Conservation (phyloP, 2,888 invertebrate species). For the Ischnura elegans region DNA sequence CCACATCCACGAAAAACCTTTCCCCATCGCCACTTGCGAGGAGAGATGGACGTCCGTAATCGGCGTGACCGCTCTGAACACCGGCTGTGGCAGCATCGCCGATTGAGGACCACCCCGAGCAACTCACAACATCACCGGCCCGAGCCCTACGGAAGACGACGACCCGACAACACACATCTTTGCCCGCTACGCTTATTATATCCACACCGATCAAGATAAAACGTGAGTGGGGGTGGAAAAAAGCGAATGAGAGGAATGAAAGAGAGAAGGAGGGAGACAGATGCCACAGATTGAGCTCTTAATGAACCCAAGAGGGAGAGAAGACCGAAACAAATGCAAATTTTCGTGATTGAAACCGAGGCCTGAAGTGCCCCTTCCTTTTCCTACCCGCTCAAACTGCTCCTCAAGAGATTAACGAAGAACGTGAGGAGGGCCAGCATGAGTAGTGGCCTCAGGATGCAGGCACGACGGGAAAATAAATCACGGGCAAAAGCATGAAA, state of each 20-base stretch:
- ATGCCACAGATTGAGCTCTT: neutral
- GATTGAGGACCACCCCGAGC: neutral
- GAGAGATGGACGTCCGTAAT: neutral
- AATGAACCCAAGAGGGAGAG: neutral
- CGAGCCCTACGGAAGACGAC: neutral
- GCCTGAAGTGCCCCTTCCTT: neutral
- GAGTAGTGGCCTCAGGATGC: neutral
- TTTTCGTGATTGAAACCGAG: neutral
- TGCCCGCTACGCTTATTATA: neutral
- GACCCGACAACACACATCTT: neutral
- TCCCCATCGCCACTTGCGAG: neutral
- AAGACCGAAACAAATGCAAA: neutral
- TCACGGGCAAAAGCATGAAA: neutral
- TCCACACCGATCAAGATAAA: constrained; percentile 31
- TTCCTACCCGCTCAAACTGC: neutral
- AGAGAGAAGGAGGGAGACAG: neutral
- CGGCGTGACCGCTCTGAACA: neutral
- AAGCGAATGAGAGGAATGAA: neutral
- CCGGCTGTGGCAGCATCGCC: neutral
- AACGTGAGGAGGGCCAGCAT: neutral
- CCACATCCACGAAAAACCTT: neutral
- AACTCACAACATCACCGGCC: neutral
- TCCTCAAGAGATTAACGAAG: neutral
- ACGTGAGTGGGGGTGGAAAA: no score
- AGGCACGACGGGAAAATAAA: neutral